phyloP scores from a whole-genome alignment of 2,113 vertebrate genomes.

The Tonatia bakeri region DNA sequence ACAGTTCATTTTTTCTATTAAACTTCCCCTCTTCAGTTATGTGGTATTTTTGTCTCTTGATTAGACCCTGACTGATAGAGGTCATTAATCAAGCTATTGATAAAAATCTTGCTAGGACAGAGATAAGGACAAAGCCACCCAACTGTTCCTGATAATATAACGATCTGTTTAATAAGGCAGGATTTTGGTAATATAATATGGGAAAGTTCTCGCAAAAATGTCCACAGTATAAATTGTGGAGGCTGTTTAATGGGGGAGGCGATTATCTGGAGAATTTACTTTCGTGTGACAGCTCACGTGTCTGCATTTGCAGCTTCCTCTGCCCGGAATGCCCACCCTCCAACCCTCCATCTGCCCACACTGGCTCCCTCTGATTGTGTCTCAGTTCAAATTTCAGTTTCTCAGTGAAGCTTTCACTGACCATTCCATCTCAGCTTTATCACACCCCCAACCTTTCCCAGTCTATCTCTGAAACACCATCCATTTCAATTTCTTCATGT shows the following conservation, averaged over 20 bases:
- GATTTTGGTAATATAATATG: background rate
- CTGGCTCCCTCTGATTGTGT: background rate
- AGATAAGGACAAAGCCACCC: background rate
- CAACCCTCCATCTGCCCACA: background rate
- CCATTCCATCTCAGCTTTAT: background rate
- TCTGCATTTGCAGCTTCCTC: background rate
- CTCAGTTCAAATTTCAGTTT: background rate
- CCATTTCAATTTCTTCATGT: background rate
- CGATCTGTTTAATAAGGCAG: conserved; percentile 29
- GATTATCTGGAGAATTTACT: background rate
- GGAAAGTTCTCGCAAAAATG: conserved; percentile 12
- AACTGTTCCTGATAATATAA: background rate
- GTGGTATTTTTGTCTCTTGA: background rate
- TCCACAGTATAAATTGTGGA: background rate
- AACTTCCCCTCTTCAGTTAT: background rate
- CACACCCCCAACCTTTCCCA: background rate
- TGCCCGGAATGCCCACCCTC: too few species aligned
- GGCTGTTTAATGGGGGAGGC: background rate
- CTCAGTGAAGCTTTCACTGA: background rate
- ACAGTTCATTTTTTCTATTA: background rate
- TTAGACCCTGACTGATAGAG: background rate
- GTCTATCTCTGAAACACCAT: background rate
- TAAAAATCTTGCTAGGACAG: background rate
- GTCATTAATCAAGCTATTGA: conserved; percentile 11
- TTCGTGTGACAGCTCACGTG: background rate